Base-by-base conservation (phyloP, 2,113 vertebrate species). In the Hippopotamus amphibius region DNA sequence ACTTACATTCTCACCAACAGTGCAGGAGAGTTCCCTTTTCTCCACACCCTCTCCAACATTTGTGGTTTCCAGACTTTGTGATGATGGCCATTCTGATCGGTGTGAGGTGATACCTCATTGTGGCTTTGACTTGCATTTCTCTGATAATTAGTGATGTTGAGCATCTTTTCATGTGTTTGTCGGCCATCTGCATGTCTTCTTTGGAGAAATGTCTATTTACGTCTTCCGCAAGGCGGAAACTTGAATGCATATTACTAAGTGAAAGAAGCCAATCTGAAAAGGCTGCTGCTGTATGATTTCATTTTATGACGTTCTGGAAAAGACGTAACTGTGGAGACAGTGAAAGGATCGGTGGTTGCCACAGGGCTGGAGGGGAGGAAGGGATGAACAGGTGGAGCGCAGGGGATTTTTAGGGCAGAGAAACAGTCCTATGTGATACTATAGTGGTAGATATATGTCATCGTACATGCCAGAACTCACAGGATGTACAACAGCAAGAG, bases 401-500 rank as follows among this genome's bases (percentile, higher is more conserved):
- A 7, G 63, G 0, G 8, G 55, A 28, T 1, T 10, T 17, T 11
- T 8, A 48, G 76, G 22, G 83, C 21, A 2, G 9, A 1, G 15
- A 13, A 6, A 33, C n/a, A 2, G 0, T 55, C 41, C 68, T 33
- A 17, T 24, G 17, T 6, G 37, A 5, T 1, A 8, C 66, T 57
- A 11, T 12, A 21, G 3, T 5, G 16, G 41, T 3, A 15, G 69
- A 26, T 16, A 7, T 1, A 3, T 8, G 28, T 61, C 53, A 14
- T 33, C 15, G 8, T 0, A n/a, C 13, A 1, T 16, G 41, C n/a
- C 30, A 22, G 26, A 72, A 48, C 1, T 21, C 71, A 12, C 7
- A 26, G 41, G 3, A 30, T 0, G 5, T 8, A 3, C 5, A n/a
- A 4, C 41, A n/a, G 69, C 69, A 2, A 4, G 3, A 57, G 19